A percentile compares a stretch with the other conserved stretches of the same genome.
Conservation (phyloP, 2,113 vertebrate species). For the Pandion haliaetus region DNA sequence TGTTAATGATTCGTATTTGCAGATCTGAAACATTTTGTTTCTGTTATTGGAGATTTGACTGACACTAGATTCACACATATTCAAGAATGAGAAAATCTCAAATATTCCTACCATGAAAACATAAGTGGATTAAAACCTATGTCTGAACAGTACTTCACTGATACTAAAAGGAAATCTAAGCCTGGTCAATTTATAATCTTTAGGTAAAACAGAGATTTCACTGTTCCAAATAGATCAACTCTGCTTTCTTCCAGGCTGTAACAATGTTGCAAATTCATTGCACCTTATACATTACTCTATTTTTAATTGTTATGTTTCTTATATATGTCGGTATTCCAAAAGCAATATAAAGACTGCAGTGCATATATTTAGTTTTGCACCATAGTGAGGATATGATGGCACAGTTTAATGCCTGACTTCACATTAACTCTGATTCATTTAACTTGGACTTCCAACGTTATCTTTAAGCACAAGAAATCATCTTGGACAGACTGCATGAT, state of each 20-base stretch:
- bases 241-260: background rate
- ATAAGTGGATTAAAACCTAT: background rate
- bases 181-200: background rate
- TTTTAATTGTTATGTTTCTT: background rate
- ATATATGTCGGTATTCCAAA: background rate
- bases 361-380: background rate
- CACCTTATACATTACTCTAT: background rate
- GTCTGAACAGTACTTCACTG: background rate
- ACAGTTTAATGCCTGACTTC: background rate
- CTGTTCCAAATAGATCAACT: background rate
- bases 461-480: background rate
- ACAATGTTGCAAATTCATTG: background rate
- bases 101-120: background rate
- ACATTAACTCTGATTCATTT: background rate
- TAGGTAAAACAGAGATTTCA: background rate
- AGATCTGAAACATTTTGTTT: background rate
- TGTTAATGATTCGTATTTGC: background rate
- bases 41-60: background rate
- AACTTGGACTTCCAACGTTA: background rate
- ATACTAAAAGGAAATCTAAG: background rate
- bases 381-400: background rate
- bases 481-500: background rate
- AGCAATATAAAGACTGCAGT: background rate
- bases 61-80: background rate
- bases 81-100: background rate